Base-by-base conservation (phyloP, 2,797 vertebrate genomes). In the Varecia variegata region DNA sequence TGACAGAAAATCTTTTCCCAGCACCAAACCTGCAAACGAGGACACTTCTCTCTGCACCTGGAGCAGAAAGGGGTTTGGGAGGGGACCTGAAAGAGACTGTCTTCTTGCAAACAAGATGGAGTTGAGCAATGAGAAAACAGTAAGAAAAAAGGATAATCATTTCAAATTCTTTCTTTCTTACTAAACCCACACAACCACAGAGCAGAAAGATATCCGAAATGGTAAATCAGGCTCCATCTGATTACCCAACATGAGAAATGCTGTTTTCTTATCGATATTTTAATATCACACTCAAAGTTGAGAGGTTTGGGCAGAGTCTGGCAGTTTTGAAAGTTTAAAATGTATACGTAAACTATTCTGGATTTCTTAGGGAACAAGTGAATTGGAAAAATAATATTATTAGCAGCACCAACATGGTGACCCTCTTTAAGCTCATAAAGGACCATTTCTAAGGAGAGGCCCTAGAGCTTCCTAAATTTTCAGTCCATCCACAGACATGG, bases 1-100 rank as follows among this genome's bases (percentile, higher is more conserved):
- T 97, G 96, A 98, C 96, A 97, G 58, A 81, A 96, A 83, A 62
- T 67, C 47, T 85, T 87, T 91, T 71, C 68, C 71, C 32, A 80
- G 73, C 18, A 62, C 50, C 38, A 82, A 58, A 68, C 77, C 32
- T 95, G 43, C 38, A 73, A 85, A 68, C 56, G 35, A 86, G 43
- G 83, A 79, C 25, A 73, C 2, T 77, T 93, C 71, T 65, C 5
- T 40, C 21, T 73, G 52, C 3, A 62, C 38, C 6, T 58, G 27
- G 50, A 90, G 82, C 35, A 27, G n/a, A 91, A 30, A 67, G 20
- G 13, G 18, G 30, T 1, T 2, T 6, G 27, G 8, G 7, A 23
- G 15, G n/a, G 38, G 25, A 21, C 54, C 54, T 3, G 8, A 58
- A 91, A 89, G 40, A 92, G 45, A 70, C 14, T 65, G 21, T 47